Conservation (phyloP, 2,113 vertebrate species). For the Lipophrys pholis region DNA sequence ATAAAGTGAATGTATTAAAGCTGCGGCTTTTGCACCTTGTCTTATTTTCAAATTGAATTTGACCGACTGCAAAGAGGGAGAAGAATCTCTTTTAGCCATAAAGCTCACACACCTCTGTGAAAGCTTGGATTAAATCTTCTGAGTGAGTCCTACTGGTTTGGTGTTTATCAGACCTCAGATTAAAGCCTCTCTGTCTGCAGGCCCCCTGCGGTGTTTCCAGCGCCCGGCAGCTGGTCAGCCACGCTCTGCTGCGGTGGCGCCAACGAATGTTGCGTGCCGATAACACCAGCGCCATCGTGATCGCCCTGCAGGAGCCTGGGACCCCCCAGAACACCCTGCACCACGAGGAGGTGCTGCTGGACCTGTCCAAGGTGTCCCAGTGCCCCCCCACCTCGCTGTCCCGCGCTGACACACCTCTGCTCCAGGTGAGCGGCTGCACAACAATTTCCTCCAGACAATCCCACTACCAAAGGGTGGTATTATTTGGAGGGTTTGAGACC, state of each 20-base stretch:
- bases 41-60: no score
- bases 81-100: no score
- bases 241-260: conserved; percentile 92
- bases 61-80: no score
- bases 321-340: conserved; percentile 77
- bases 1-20: no score
- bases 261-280: conserved; percentile 96
- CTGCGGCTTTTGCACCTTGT: no score
- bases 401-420: conserved; percentile 83
- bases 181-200: conserved; percentile 62
- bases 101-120: no score
- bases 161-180: no score
- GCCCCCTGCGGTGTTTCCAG: conserved; percentile 89
- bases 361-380: conserved; percentile 88
- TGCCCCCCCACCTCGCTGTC: conserved; percentile 75
- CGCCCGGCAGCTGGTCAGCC: conserved; percentile 91
- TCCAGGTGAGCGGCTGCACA: conserved; percentile 20
- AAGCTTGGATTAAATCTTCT: no score
- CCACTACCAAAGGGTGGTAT: no score
- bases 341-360: conserved; percentile 89
- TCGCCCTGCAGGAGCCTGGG: conserved; percentile 87
- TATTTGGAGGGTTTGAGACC: no score
- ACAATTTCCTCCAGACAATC: no score
- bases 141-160: no score
- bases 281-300: conserved; percentile 96